Percentiles rank a stretch among this genome's conserved stretches.
Evolutionary conservation across 2,888 invertebrate genomes (phyloP).

Genomic region (Eupithecia vulgata): DNA sequence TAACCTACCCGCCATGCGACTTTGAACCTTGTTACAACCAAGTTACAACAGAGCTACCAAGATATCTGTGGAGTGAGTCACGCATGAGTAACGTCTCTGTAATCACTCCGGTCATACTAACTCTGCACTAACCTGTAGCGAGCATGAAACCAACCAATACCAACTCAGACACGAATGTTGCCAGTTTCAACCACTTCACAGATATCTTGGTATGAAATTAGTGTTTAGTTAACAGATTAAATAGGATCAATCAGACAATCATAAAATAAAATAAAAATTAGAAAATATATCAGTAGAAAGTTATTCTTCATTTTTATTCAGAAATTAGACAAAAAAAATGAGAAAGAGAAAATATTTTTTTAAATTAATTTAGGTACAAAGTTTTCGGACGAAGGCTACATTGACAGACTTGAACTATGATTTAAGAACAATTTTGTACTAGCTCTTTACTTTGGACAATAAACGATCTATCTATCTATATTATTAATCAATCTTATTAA

Average conservation of each 20-base stretch:
- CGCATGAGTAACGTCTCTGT: not conserved
- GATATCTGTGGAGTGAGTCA: not conserved
- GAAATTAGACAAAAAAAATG: not conserved
- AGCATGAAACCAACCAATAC: not conserved
- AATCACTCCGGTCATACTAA: not conserved
- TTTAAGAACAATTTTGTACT: slow-evolving; percentile 3
- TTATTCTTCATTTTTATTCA: not conserved
- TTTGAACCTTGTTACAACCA: too few species aligned
- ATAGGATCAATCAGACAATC: not conserved
- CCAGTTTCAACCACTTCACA: not conserved
- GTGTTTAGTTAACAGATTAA: not conserved
- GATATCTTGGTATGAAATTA: not conserved
- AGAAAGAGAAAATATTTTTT: not conserved
- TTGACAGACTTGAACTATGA: not conserved
- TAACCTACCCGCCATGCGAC: not conserved
- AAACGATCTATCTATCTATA: too few species aligned
- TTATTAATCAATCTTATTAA: too few species aligned
- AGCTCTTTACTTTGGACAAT: too few species aligned
- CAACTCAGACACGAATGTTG: not conserved
- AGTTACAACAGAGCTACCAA: slow-evolving; percentile 5
- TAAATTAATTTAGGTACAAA: not conserved
- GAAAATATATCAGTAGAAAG: not conserved
- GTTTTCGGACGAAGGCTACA: not conserved
- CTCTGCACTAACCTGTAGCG: not conserved
- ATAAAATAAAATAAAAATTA: not conserved